Base-by-base conservation (phyloP, 2,113 vertebrate genomes). In the Ammodytes dubius region DNA sequence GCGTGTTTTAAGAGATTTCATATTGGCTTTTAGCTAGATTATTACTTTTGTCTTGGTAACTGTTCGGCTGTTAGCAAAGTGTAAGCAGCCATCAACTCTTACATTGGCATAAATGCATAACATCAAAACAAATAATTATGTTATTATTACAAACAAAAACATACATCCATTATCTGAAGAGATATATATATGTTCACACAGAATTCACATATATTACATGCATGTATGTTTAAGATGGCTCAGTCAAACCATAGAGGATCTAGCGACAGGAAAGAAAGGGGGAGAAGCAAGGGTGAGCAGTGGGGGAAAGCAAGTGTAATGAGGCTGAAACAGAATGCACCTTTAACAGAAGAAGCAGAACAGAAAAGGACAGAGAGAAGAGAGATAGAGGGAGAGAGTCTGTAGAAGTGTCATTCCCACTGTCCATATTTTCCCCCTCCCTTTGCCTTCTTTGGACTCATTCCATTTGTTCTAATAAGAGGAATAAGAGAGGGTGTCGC, bases 191-290 rank as follows among this genome's bases (percentile, higher is more conserved):
- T 89, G 83, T 73, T 72, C 46, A 69, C 61, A 27, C 27, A 27
- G 27, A 89, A 61, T 60, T 88, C 77, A 94, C 90, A 94, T 93
- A 94, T 90, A 93, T 84, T 75, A 74, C 92, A 93, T 95, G 91
- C 88, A 93, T 92, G 89, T 93, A 93, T 92, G 86, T 86, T 94
- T 84, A 88, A 74, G 86, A 91, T 91, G 89, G 87, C 75, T 92
- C 76, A 93, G 81, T 87, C 85, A 93, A 94, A 94, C 84, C 82
- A 90, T 64, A 91, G 84, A 90, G 83, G 74, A 84, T 82, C 76
- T 89, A 88, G 63, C 87, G 84, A 82, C 79, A 89, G 67, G 89
- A 85, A 82, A 91, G 66, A 91, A 84, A 89, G 77, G 86, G 75
- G 81, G 82, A 70, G 65, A 73, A 67, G 71, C 9, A 52, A 73